Base-by-base conservation (phyloP, 2,797 vertebrate species). In the Linurgus olivaceus region DNA sequence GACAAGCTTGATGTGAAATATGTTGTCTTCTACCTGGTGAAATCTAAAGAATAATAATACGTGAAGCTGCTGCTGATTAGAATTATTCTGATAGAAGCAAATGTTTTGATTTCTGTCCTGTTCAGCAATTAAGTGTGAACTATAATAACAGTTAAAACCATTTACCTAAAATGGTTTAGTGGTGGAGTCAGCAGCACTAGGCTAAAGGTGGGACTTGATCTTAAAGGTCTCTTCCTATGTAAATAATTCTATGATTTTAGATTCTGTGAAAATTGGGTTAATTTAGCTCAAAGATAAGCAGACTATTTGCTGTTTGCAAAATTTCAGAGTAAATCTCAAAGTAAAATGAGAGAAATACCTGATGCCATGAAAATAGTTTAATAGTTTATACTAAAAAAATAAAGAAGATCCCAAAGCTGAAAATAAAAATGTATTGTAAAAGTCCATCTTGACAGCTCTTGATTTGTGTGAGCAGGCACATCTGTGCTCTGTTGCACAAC, bases 81-180 rank as follows among this genome's bases (percentile, higher is more conserved):
- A 93, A 93, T 97, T 97, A 94, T 96, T 97, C 79, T 9, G 37
- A 95, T 55, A 93, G 90, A 96, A 97, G 88, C 70, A 97, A 96
- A 91, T 62, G 10, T 96, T 97, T 96, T 97, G 76, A 88, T 96
- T 97, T 82, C 86, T 93, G 74, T 96, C 91, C 85, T 94, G 75
- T 89, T 97, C 92, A 62, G 37, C 89, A 80, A 71, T 95, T 97
- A 96, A 95, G 75, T 84, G 78, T 80, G 82, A 93, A 68, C 57
- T 96, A 44, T 88, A 97, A 80, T 88, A 95, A 95, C 81, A 96
- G 89, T 94, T 90, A 94, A 96, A 97, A 96, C 83, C 82, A 96
- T 94, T 97, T 96, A 80, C 67, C 76, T 96, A 91, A 96, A 97
- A 95, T 40, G 13, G 17, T 45, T 77, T 65, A 14, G 38, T 31